A percentile compares a stretch with the other conserved stretches of the same genome.
Evolutionary conservation across 2,113 vertebrate genomes (phyloP).

Genomic region (Ictidomys tridecemlineatus): DNA sequence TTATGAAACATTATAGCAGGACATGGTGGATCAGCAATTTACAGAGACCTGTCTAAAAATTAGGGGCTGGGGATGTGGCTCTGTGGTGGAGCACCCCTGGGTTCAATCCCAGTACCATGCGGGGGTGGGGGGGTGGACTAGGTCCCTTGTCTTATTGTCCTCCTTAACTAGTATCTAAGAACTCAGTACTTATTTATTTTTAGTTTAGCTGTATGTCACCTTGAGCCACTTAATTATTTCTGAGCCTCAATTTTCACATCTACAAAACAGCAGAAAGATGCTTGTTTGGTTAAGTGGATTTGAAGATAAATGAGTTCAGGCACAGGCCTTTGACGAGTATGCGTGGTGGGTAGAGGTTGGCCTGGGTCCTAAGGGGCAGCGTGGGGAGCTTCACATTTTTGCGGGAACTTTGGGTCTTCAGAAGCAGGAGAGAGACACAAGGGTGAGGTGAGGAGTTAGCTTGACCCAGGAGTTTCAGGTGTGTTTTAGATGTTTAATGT

Average conservation of each 20-base stretch:
- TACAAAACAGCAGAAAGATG: not conserved
- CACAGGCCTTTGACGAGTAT: no score
- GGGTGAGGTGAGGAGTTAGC: no score
- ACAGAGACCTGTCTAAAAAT: no score
- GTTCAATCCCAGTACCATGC: not conserved
- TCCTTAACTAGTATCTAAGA: not conserved
- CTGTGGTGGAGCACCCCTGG: no score
- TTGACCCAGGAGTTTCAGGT: not conserved
- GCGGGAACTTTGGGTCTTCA: not conserved
- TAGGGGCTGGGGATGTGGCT: no score
- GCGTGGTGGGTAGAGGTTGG: not conserved
- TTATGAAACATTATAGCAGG: no score
- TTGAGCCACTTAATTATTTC: not conserved
- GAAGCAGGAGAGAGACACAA: not conserved
- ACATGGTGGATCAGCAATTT: no score
- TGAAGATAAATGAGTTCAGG: not conserved
- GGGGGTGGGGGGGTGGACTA: no score
- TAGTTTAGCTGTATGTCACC: not conserved
- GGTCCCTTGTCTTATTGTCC: not conserved
- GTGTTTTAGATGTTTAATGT: no score
- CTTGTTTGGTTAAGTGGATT: not conserved
- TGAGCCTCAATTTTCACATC: not conserved
- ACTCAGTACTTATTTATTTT: not conserved
- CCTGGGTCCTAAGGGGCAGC: not conserved
- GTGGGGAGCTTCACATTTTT: not conserved